Base-by-base conservation (phyloP, 2,888 invertebrate species). In the Morinoia aosen region DNA sequence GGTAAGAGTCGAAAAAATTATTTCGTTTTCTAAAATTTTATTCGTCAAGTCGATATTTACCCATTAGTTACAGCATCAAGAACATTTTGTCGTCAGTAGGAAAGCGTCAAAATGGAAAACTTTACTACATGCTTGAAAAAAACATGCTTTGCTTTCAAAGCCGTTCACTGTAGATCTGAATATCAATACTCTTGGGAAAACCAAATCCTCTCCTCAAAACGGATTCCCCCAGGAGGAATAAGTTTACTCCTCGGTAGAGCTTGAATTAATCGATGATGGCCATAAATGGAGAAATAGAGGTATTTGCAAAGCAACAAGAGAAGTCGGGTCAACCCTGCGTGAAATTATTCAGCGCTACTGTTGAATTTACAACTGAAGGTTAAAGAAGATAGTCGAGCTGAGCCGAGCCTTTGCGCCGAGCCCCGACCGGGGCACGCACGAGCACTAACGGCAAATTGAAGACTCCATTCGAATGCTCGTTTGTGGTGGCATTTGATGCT, bases 351-450 rank as follows among this genome's bases (percentile, higher is more conserved):
- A 91, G 57, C 7, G 57, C 57, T 57, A 57, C 91, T 57, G 91
- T 8, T 25, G 91, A 91, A 91, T 57, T 91, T 91, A 57, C 57
- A 57, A 33, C 91, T 91, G 48, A 57, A 91, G 57, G 11, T 91
- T 91, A 91, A 91, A 91, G 91, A 91, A 91, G 91, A 91, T 91
- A 57, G 90, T 90, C 90, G 90, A 90, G 40, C 90, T 40, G 90
- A 90, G 90, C 48, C 8, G 48, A 39, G 40, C 90, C 12, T 14
- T n/a, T n/a, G 64, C 64, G 12, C 5, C 64, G 19, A 64, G 64
- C 19, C 64, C 25, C 5, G 12, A 25, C 5, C 10, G 11, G 10
- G 58, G 19, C 25, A 25, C 25, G 19, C 64, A 11, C 12, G 64
- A 10, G 64, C 64, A 5, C 64, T 64, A 64, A 64, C 64, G 11